Evolutionary conservation across 2,113 vertebrate species (phyloP).

Genomic region (Vicugna pacos): DNA sequence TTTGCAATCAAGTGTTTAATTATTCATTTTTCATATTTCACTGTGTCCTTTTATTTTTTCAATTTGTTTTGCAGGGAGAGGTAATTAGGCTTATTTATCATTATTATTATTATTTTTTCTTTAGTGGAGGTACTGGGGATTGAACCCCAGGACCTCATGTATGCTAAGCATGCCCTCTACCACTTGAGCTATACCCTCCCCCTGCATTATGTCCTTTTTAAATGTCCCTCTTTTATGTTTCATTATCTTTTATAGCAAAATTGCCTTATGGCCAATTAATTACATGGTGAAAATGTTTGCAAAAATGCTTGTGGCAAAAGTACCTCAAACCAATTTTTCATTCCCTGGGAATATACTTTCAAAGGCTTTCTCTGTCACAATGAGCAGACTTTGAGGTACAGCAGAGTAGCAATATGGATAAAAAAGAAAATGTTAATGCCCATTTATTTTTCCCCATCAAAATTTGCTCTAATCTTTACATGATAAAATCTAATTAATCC

Average conservation of each 20-base stretch:
- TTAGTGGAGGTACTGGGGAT: too few species aligned
- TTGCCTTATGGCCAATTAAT: background rate
- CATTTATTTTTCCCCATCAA: constrained; percentile 7
- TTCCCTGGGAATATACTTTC: constrained; percentile 46
- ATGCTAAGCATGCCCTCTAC: too few species aligned
- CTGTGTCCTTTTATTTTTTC: background rate
- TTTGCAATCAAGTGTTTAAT: background rate
- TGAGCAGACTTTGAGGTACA: constrained; percentile 40
- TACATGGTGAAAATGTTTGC: background rate
- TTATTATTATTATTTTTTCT: too few species aligned
- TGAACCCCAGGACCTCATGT: too few species aligned
- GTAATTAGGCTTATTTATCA: too few species aligned
- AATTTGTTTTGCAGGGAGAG: too few species aligned
- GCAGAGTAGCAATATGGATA: background rate
- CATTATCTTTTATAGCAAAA: background rate
- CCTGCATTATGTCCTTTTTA: background rate
- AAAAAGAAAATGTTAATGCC: constrained; percentile 23
- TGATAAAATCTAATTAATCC: constrained; percentile 51
- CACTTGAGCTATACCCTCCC: too few species aligned
- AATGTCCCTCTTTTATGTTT: background rate
- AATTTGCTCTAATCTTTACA: background rate
- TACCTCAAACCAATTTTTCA: background rate
- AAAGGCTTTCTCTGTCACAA: constrained; percentile 55
- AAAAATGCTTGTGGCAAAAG: background rate
- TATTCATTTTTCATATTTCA: background rate